Percentiles rank a stretch among this genome's conserved stretches.
Conservation (phyloP, 2,888 invertebrate species). For the Melolontha melolontha region DNA sequence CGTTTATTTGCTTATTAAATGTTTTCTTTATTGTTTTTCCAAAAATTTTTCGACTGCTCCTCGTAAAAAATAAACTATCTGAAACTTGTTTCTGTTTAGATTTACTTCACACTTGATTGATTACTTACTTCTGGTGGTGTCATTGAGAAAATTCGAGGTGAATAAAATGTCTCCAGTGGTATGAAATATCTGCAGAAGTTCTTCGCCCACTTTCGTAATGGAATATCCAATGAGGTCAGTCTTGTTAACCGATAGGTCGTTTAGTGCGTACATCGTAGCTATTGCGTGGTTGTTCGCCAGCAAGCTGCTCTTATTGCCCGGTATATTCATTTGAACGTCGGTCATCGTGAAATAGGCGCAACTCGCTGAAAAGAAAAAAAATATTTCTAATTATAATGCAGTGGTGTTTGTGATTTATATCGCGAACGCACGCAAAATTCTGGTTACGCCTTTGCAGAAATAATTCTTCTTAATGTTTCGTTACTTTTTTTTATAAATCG, state of each 20-base stretch:
- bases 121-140: conserved; percentile 49
- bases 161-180: conserved; percentile 54
- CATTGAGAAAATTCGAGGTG: conserved; percentile 47
- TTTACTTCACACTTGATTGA: conserved; percentile 3
- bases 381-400: background rate
- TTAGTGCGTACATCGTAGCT: conserved; percentile 52
- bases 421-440: no score
- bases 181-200: conserved; percentile 50
- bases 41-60: no score
- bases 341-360: conserved; percentile 59
- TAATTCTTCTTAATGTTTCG: no score
- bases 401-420: background rate
- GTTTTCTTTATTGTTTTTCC: no score
- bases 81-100: background rate
- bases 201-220: conserved; percentile 46
- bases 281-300: conserved; percentile 52
- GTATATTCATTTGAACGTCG: conserved; percentile 56
- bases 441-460: no score
- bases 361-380: conserved; percentile 53
- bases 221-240: conserved; percentile 49
- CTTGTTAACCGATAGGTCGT: conserved; percentile 41
- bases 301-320: conserved; percentile 53
- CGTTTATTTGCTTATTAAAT: no score
- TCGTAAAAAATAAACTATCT: conserved; percentile 6
- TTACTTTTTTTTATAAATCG: no score